Base-by-base conservation (phyloP, 1,140 invertebrate species). In the Ceratina japonica region DNA sequence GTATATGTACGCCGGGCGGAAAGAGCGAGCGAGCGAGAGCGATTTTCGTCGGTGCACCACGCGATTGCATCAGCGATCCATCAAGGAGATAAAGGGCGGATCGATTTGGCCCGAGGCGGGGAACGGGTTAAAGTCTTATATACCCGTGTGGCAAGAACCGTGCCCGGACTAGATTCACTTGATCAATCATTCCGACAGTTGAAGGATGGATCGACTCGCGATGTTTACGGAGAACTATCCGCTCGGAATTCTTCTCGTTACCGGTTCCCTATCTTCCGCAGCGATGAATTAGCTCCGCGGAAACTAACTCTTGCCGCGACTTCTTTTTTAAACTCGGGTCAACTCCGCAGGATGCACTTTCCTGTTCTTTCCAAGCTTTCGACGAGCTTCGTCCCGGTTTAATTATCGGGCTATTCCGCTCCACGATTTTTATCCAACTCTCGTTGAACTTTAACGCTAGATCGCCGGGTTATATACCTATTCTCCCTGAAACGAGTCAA, bases 181-280 rank as follows among this genome's bases (percentile, higher is more conserved):
- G 85, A 86, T 86, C 85, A 83, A 86, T 86, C 85, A 86, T 86
- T 75, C 81, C 77, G 84, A 86, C 84, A 78, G 84, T 52, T 81
- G 77, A 86, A 86, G 75, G 85, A 86, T 85, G 83, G 77, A 86
- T 86, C 80, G 80, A 80, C 61, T 80, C 63, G 69, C 54, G 62
- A 74, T 66, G 74, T 86, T 86, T 83, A 72, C 70, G 70, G 64
- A 77, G 27, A 81, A 81, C 64, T 75, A 79, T 78, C 59, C 24
- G 73, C 44, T 85, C 84, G 68, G 80, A 85, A 85, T 77, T 84
- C 75, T 68, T 76, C 82, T 74, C 59, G 65, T 84, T 81, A 74
- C 74, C 44, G 61, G 20, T 58, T 44, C 15, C 59, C 18, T 58
- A 59, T n/a, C 52, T 13, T 49, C 22, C 4, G 51, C 15, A 54